Evolutionary conservation across 1,140 invertebrate species (phyloP), one percentile per base, ranked within the genome.

Genomic region (Scaptomyza graminum): DNA sequence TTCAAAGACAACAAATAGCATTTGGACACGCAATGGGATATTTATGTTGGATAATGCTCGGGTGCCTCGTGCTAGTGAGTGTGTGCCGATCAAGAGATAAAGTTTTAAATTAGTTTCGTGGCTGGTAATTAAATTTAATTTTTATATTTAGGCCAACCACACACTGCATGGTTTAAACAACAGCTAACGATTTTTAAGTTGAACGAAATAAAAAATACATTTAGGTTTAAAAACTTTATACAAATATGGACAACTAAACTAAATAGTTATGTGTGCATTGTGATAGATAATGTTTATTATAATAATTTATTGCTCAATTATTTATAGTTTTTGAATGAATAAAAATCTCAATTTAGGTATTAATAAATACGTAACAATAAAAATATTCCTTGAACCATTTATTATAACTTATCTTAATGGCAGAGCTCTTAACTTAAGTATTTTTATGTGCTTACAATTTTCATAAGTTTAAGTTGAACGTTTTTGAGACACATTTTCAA

Each of bases 111-210:
- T 85, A 82, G 82, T 85, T 85, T 85, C 87, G 82, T 75, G 82
- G 83, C 78, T 85, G 71, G 82, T 87, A 85, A 85, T 85, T 87
- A 87, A 85, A 85, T 85, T 85, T 75, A 87, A 85, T 85, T 85
- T 85, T 87, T 87, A 77, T 85, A 80, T 85, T 85, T 77, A 81
- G 74, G 55, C 64, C 74, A 74, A 76, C 70, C 76, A 25, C 63
- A 72, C 41, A 54, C 9, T 39, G 46, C 34, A 63, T 61, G 47
- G 49, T 49, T 68, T 52, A 28, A 61, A 51, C 46, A 46, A 52
- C 41, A 34, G 49, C 65, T 25, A 31, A 16, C 39, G 44, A 54
- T 56, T 60, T 60, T 11, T 0, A 39, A 54, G 31, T 7, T 1
- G 34, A 54, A 18, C 0, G 37, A 34, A 60, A 22, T 22, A 47